Evolutionary conservation across 2,888 invertebrate species (phyloP), one percentile per base, ranked within the genome.

Genomic region (Coecobrya sp.): DNA sequence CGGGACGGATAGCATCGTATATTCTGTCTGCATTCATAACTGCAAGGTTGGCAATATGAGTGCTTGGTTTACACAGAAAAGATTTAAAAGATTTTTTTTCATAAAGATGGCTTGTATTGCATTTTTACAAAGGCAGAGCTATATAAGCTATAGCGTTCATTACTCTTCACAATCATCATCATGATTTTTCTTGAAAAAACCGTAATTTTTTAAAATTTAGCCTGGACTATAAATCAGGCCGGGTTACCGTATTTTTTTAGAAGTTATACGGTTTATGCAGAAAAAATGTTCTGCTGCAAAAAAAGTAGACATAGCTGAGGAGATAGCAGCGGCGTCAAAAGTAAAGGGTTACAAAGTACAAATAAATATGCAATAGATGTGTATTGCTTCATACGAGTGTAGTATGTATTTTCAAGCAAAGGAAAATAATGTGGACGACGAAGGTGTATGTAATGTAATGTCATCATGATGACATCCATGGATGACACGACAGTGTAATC

Each of bases 111-210:
- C n/a, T n/a, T 59, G 59, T 5, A 22, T 16, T 55, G 11, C 55
- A 55, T 7, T 59, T 19, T 59, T 62, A 19, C 62, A 7, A 36
- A 62, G 16, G n/a, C 16, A 68, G 68, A 16, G 27, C 1, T 10
- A 22, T 36, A 73, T 45, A 22, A 73, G 73, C 59, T 22, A 52
- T 49, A 70, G 70, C 86, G 73, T 86, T 86, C 86, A 86, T 86
- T 86, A 86, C 86, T 73, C 86, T 86, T 73, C 13, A 11, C 59
- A 27, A 19, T 55, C 25, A 45, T 76, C 49, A 45, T 49, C 49
- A 49, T 76, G 45, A 76, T 25, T 49, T 19, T 70, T n/a, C 19
- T 19, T 10, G 16, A 42, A 42, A 70, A 42, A 70, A 19, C 4
- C 42, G n/a, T 19, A 42, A n/a, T n/a, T n/a, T 19, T n/a, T n/a